These are phyloP conservation scores for Hermaeophaga mercurialis DNA, from an alignment of 2,888 invertebrate species.

Conservation along the genomic window DNA sequence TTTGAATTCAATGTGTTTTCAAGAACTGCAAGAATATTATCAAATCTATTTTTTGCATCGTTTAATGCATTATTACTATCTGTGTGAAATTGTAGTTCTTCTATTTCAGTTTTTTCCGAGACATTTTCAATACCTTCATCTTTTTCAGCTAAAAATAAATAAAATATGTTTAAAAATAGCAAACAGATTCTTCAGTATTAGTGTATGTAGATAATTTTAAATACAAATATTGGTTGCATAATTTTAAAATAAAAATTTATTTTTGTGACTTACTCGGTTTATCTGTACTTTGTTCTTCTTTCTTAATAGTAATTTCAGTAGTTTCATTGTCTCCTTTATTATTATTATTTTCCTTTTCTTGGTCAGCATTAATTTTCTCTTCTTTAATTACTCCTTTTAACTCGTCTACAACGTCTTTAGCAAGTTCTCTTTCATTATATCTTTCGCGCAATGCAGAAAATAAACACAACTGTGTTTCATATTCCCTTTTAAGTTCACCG, in stretches of 20 bases:
- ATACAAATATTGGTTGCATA: no score
- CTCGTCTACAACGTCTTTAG: conserved; percentile 45
- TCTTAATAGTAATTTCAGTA: neutral
- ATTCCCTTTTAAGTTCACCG: conserved; percentile 76
- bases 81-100: neutral
- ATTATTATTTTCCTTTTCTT: neutral
- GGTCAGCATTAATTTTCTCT: conserved; percentile 3
- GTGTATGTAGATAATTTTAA: neutral
- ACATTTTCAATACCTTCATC: neutral
- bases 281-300: no score
- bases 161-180: neutral
- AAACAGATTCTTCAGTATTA: neutral
- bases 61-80: neutral
- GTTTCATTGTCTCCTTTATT: neutral
- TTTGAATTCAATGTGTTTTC: neutral
- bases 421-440: conserved; percentile 53
- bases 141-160: neutral
- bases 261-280: no score
- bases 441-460: conserved; percentile 63
- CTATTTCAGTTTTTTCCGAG: neutral
- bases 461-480: conserved; percentile 75
- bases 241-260: no score
- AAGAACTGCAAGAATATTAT: neutral
- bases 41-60: conserved; percentile 1
- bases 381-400: conserved; percentile 25